phyloP scores from a whole-genome alignment of 2,113 vertebrate genomes.

The Chitala chitala region DNA sequence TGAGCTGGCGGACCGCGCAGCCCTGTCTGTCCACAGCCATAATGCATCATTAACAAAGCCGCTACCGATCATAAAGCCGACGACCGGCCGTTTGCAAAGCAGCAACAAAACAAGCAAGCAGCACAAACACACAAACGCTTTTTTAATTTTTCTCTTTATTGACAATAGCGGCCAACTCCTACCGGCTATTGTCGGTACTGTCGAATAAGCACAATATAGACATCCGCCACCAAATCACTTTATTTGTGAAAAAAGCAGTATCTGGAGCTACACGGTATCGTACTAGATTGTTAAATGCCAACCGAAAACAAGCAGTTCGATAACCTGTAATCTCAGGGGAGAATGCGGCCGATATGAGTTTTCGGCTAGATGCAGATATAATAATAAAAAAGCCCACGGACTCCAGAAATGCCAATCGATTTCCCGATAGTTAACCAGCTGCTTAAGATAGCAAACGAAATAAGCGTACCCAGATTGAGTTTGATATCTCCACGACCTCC shows the following conservation, averaged over 20 bases:
- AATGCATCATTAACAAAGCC: not conserved
- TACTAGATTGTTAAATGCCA: not conserved
- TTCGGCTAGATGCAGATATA: not conserved
- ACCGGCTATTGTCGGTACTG: not conserved
- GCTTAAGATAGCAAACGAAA: not conserved
- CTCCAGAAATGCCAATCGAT: not conserved
- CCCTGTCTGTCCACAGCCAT: not conserved
- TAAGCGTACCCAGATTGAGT: slow-evolving; percentile 14
- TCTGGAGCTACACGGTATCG: not conserved
- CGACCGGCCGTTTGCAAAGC: too few relatives aligned
- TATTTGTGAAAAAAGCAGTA: not conserved
- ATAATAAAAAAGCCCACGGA: not conserved
- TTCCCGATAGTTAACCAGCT: not conserved
- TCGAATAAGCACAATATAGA: not conserved
- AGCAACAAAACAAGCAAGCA: not conserved
- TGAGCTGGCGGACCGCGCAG: not conserved
- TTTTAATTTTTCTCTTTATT: not conserved
- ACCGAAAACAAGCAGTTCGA: not conserved
- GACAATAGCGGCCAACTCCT: not conserved
- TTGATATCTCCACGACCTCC: slow-evolving; percentile 5
- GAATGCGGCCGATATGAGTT: not conserved
- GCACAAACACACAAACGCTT: not conserved
- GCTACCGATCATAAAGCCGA: not conserved
- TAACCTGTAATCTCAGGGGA: not conserved
- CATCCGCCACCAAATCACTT: not conserved